phyloP scores from a whole-genome alignment of 2,888 invertebrate species.

The Alloscopus bannaensis region DNA sequence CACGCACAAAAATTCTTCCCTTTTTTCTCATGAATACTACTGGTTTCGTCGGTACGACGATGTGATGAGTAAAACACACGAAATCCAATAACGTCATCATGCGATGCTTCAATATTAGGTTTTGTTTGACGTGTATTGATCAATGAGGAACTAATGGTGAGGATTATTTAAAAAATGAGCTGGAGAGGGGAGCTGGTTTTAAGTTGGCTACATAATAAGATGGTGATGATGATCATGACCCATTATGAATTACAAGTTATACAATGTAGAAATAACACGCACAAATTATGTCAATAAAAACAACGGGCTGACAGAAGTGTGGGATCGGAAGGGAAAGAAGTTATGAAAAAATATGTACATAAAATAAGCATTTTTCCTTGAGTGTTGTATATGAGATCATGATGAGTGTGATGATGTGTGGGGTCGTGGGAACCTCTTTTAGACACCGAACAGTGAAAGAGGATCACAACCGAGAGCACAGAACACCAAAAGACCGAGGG shows the following conservation, averaged over 20 bases:
- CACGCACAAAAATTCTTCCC: background rate
- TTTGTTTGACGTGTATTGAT: constrained; percentile 63
- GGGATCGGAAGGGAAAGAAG: constrained; percentile 42
- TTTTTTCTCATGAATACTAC: constrained; percentile 15
- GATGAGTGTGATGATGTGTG: constrained; percentile 12
- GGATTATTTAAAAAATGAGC: constrained; percentile 13
- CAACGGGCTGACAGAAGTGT: constrained; percentile 50
- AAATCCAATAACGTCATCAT: constrained; percentile 47
- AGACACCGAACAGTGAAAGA: background rate
- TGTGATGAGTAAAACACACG: background rate
- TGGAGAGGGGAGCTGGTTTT: constrained; percentile 15
- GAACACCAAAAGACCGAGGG: constrained; percentile 21
- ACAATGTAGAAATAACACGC: constrained; percentile 52
- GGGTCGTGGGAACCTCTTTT: constrained; percentile 56
- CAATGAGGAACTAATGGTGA: constrained; percentile 63
- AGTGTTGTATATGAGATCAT: constrained; percentile 5
- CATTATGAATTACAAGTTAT: constrained; percentile 30
- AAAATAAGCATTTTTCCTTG: too few species aligned
- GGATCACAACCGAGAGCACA: constrained; percentile 20
- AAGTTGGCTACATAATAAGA: background rate
- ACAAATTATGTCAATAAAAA: constrained; percentile 49
- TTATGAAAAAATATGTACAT: too few species aligned
- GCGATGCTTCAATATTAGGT: constrained; percentile 35
- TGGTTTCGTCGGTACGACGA: background rate
- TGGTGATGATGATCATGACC: constrained; percentile 27